Conservation (phyloP, 1,140 invertebrate genomes). For the Dryas iulia region DNA sequence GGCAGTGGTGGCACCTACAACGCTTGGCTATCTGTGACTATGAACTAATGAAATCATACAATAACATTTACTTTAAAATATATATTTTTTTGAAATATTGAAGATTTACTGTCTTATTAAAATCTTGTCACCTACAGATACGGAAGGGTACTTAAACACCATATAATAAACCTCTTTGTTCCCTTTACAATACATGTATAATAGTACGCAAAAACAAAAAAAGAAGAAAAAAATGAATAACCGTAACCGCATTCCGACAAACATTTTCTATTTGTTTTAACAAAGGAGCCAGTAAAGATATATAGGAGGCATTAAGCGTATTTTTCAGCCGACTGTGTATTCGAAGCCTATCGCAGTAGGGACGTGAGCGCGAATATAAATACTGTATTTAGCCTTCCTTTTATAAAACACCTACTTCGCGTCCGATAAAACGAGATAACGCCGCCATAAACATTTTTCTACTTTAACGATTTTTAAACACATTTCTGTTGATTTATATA, state of each 20-base stretch:
- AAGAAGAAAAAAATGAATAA: background rate
- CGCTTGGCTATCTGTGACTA: no score
- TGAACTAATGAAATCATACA: no score
- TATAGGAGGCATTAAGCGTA: background rate
- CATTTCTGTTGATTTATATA: background rate
- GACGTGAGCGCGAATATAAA: conserved; percentile 19
- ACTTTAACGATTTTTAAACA: background rate
- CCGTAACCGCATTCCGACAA: background rate
- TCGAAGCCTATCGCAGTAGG: background rate
- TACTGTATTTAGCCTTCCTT: conserved; percentile 13
- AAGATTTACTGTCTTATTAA: no score
- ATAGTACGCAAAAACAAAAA: no score
- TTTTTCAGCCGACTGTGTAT: conserved; percentile 1
- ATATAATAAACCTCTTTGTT: no score
- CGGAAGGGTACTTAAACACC: no score
- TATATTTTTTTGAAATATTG: no score
- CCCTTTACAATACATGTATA: no score
- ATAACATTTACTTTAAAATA: no score
- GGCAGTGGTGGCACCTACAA: no score
- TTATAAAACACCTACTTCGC: conserved; percentile 14
- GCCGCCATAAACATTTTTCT: conserved; percentile 2
- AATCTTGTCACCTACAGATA: no score
- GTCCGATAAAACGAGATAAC: conserved; percentile 12
- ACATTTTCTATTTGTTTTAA: background rate
- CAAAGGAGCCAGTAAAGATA: background rate